phyloP scores from a whole-genome alignment of 2,797 vertebrate species.

The Phyllotis vaccarum region DNA sequence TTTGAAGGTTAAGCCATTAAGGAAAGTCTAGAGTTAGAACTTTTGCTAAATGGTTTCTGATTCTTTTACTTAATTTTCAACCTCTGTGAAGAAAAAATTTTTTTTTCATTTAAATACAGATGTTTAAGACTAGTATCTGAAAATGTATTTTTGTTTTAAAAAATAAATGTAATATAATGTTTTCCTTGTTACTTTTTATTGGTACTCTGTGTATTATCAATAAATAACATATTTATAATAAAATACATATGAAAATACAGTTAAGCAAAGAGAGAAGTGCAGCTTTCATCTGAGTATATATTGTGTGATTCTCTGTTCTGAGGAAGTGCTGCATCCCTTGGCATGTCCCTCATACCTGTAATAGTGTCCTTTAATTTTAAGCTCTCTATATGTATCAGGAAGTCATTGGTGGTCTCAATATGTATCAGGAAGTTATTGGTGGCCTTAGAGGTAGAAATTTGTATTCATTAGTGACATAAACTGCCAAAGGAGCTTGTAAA shows the following conservation, averaged over 20 bases:
- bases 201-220: background rate
- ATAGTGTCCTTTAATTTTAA: background rate
- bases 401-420: accelerated
- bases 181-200: background rate
- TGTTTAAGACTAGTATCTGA: background rate
- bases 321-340: background rate
- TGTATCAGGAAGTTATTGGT: background rate
- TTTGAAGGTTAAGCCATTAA: background rate
- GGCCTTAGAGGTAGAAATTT: background rate
- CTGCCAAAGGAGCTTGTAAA: background rate
- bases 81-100: background rate
- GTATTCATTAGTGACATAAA: background rate
- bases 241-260: background rate
- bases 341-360: background rate
- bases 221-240: background rate
- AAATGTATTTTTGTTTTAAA: background rate
- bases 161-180: background rate
- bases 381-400: background rate
- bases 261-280: background rate
- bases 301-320: background rate
- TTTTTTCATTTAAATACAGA: too few species aligned
- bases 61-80: background rate
- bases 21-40: slow-evolving; percentile 13
- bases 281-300: background rate
- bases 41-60: background rate